phyloP scores from a whole-genome alignment of 1,140 invertebrate genomes.

The Scaptomyza graminum region DNA sequence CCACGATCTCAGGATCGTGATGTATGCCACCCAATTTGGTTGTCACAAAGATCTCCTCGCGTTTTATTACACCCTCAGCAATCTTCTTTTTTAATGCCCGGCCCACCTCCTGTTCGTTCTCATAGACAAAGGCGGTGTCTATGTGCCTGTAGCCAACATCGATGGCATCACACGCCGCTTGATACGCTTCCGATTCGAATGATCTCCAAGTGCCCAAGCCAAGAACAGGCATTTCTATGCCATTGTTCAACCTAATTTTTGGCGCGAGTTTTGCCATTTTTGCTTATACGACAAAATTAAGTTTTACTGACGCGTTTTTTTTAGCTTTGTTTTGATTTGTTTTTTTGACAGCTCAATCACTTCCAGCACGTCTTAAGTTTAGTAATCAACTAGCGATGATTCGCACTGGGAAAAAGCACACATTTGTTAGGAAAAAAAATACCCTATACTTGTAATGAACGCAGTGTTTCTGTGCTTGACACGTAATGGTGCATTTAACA shows the following conservation, averaged over 20 bases:
- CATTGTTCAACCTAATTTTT: constrained; percentile 86
- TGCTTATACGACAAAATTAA: constrained; percentile 30
- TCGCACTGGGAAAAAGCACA: constrained; percentile 2
- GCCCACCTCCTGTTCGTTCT: constrained; percentile 90
- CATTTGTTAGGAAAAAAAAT: neutral
- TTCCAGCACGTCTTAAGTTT: constrained; percentile 56
- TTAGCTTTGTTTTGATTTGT: constrained; percentile 33
- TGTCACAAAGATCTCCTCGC: constrained; percentile 88
- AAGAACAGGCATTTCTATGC: constrained; percentile 87
- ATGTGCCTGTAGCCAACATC: constrained; percentile 90
- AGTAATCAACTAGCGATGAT: constrained; percentile 46
- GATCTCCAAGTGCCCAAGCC: constrained; percentile 92
- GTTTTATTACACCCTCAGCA: constrained; percentile 87
- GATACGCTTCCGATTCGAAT: constrained; percentile 85
- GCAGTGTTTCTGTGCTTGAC: no score
- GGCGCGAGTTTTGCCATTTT: constrained; percentile 82
- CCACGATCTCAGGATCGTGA: constrained; percentile 76
- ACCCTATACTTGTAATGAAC: constrained; percentile 10
- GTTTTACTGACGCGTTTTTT: constrained; percentile 26
- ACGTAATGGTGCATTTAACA: no score
- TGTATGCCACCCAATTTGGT: constrained; percentile 86
- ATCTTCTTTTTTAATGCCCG: constrained; percentile 88
- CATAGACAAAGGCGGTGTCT: constrained; percentile 92
- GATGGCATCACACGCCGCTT: constrained; percentile 87
- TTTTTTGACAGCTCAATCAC: constrained; percentile 41